These are phyloP conservation scores for Hydropsyche betteni DNA, from an alignment of 2,888 invertebrate genomes.

Conservation along the genomic window DNA sequence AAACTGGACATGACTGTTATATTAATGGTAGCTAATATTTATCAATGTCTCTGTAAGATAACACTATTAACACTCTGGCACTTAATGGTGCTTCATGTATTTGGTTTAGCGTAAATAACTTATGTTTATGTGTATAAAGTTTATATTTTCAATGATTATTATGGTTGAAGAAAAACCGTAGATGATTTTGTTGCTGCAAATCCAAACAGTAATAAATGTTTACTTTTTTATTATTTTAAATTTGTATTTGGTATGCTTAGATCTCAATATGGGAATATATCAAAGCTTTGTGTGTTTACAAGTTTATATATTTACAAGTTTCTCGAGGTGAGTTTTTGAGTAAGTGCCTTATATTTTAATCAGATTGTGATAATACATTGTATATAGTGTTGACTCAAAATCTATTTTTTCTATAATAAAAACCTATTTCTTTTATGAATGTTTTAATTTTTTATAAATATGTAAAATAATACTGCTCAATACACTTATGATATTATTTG, in stretches of 20 bases:
- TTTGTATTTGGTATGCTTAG: slow-evolving; percentile 22
- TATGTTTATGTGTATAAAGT: background rate
- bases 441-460: slow-evolving; percentile 1
- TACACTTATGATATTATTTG: background rate
- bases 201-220: background rate
- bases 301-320: background rate
- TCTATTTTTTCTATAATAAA: slow-evolving; percentile 1
- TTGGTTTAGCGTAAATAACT: too few relatives aligned
- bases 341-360: slow-evolving; percentile 23
- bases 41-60: slow-evolving; percentile 1
- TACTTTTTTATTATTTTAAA: background rate
- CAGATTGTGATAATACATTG: slow-evolving; percentile 22
- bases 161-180: background rate
- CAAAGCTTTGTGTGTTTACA: slow-evolving; percentile 11
- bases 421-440: background rate
- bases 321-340: background rate
- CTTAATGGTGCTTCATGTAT: slow-evolving; percentile 12
- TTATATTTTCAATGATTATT: background rate
- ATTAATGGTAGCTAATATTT: slow-evolving; percentile 26
- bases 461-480: background rate
- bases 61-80: slow-evolving; percentile 1
- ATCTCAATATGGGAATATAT: slow-evolving; percentile 26
- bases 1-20: slow-evolving; percentile 10
- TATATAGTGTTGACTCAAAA: background rate
- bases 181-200: background rate